Percentiles rank a stretch among this genome's conserved stretches.
Evolutionary conservation across 2,888 invertebrate species (phyloP).

Genomic region (Nysson spinosus): DNA sequence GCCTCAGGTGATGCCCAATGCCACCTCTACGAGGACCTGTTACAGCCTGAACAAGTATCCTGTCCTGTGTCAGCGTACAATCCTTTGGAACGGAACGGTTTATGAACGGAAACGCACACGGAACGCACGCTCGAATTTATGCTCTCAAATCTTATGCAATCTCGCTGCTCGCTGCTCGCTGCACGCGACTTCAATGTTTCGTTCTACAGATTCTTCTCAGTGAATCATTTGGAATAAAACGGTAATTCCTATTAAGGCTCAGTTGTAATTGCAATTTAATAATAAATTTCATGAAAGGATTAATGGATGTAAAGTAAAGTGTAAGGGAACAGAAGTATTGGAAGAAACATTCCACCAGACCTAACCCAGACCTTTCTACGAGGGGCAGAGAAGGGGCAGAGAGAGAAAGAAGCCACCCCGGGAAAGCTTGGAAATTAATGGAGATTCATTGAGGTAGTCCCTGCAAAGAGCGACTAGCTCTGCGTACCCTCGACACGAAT

Average conservation of each 20-base stretch:
- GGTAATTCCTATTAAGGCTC: too few relatives aligned
- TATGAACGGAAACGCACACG: slow-evolving; percentile 17
- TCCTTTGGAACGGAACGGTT: slow-evolving; percentile 20
- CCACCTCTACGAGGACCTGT: slow-evolving; percentile 46
- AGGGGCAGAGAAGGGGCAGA: slow-evolving; percentile 11
- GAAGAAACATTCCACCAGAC: slow-evolving; percentile 9
- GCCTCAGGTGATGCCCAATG: slow-evolving; percentile 33
- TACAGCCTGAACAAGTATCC: slow-evolving; percentile 34
- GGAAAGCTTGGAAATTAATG: slow-evolving; percentile 55
- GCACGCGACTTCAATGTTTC: too few relatives aligned
- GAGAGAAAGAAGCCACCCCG: too few relatives aligned
- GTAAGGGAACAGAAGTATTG: too few relatives aligned
- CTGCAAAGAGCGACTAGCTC: slow-evolving; percentile 52
- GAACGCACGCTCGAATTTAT: neutral
- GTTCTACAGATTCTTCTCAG: too few relatives aligned
- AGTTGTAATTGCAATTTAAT: too few relatives aligned
- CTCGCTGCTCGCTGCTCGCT: too few relatives aligned
- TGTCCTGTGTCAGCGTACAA: slow-evolving; percentile 38
- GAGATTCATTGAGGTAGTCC: slow-evolving; percentile 60
- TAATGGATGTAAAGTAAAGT: too few relatives aligned
- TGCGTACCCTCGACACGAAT: slow-evolving; percentile 58
- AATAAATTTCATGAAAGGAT: too few relatives aligned
- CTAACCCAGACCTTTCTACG: slow-evolving; percentile 24
- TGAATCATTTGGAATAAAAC: too few relatives aligned
- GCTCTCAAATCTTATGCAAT: too few relatives aligned